Conservation (phyloP, 64 coral and sea anemone genomes). For the Montipora efflorescens region DNA sequence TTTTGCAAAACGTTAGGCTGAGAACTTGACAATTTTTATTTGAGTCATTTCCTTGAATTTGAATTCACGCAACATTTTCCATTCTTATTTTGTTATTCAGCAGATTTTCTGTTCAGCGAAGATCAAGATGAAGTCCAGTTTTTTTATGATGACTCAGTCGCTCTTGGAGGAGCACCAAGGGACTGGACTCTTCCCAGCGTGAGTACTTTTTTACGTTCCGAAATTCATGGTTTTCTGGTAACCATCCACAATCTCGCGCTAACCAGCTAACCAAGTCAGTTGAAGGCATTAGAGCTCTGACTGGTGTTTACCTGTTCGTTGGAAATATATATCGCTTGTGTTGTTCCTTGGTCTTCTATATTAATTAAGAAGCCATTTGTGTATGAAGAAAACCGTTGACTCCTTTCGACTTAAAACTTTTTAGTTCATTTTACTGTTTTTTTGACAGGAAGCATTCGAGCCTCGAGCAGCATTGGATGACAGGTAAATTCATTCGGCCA, state of each 20-base stretch:
- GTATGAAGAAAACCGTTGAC: not conserved
- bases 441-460: constrained; percentile 78
- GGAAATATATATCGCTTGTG: not conserved
- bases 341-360: not conserved
- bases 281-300: not conserved
- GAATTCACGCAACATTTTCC: too few relatives aligned
- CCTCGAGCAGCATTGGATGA: constrained; percentile 69
- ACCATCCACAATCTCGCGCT: too few relatives aligned
- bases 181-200: constrained; percentile 83
- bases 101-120: constrained; percentile 76
- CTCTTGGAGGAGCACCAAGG: constrained; percentile 32
- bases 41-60: not conserved
- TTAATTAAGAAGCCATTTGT: not conserved
- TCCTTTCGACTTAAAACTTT: not conserved
- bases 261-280: too few relatives aligned
- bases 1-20: too few relatives aligned
- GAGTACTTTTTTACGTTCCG: not conserved
- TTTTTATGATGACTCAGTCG: constrained; percentile 42
- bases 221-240: too few relatives aligned
- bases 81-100: not conserved
- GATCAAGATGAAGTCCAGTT: constrained; percentile 70
- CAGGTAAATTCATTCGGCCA: constrained; percentile 38
- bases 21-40: too few relatives aligned
- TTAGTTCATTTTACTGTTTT: not conserved
- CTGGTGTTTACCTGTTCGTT: not conserved